Evolutionary conservation across 2,113 vertebrate species (phyloP).

Genomic region (Grallaria varia): DNA sequence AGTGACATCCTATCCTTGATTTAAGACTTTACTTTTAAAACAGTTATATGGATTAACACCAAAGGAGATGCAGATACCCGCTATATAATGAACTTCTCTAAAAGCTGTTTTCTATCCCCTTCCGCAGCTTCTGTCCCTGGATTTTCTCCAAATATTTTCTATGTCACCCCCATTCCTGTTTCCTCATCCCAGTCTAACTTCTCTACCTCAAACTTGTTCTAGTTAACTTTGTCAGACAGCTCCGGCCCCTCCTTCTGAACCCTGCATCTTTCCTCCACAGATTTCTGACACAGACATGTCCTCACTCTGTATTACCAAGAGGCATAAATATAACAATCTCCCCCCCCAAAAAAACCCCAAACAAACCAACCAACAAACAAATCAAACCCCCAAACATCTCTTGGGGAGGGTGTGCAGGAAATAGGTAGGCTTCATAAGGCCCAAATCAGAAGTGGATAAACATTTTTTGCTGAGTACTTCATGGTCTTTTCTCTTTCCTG

Average conservation of each 20-base stretch:
- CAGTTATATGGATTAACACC: background rate
- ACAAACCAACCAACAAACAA: background rate
- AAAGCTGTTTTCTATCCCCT: background rate
- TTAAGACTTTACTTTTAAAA: background rate
- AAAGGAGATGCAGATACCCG: background rate
- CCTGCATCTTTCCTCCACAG: background rate
- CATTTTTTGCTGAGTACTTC: background rate
- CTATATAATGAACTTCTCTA: background rate
- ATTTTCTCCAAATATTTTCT: background rate
- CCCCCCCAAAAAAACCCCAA: no score
- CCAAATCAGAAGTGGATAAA: background rate
- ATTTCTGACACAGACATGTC: fast-evolving
- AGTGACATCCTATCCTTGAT: background rate
- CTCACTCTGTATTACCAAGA: background rate
- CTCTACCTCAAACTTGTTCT: background rate
- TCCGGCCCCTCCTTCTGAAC: background rate
- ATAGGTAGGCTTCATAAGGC: background rate
- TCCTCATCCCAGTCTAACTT: background rate
- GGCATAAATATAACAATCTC: background rate
- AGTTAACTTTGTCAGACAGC: background rate
- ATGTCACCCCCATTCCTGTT: background rate
- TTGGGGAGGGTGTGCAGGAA: background rate
- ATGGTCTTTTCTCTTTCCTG: background rate
- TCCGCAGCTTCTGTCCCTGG: background rate
- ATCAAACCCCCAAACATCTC: background rate